A percentile compares a stretch with the other conserved stretches of the same genome.
phyloP scores from a whole-genome alignment of 2,888 invertebrate species.

The Calameuta filiformis region DNA sequence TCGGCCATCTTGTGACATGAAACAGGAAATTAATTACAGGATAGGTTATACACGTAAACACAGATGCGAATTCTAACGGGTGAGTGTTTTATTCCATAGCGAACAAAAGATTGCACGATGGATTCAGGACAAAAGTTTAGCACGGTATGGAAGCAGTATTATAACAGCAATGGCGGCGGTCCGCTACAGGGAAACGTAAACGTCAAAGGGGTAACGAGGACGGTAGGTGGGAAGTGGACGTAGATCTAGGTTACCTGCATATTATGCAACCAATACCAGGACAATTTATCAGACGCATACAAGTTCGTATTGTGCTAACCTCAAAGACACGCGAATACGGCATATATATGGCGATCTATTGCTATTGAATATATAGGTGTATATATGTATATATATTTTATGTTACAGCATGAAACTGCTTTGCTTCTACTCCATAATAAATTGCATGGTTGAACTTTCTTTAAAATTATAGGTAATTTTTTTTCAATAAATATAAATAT shows the following conservation, averaged over 20 bases:
- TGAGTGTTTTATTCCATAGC: neutral
- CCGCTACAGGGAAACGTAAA: neutral
- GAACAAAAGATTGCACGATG: neutral
- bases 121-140: neutral
- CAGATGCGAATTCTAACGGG: neutral
- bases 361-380: neutral
- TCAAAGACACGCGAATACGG: neutral
- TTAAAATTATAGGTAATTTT: neutral
- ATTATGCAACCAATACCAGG: constrained; percentile 55
- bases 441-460: neutral
- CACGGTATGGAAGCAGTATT: constrained; percentile 10
- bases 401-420: neutral
- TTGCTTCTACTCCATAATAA: neutral
- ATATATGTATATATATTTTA: neutral
- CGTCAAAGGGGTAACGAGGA: constrained; percentile 53
- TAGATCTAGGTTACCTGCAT: constrained; percentile 58
- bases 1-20: neutral
- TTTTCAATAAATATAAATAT: neutral
- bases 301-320: neutral
- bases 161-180: constrained; percentile 9
- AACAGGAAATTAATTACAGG: neutral
- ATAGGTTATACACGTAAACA: neutral
- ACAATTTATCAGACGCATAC: constrained; percentile 28
- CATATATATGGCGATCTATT: neutral
- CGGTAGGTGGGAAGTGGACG: constrained; percentile 42